Base-by-base conservation (phyloP, 2,888 invertebrate genomes). In the Drosophila imparisetae region DNA sequence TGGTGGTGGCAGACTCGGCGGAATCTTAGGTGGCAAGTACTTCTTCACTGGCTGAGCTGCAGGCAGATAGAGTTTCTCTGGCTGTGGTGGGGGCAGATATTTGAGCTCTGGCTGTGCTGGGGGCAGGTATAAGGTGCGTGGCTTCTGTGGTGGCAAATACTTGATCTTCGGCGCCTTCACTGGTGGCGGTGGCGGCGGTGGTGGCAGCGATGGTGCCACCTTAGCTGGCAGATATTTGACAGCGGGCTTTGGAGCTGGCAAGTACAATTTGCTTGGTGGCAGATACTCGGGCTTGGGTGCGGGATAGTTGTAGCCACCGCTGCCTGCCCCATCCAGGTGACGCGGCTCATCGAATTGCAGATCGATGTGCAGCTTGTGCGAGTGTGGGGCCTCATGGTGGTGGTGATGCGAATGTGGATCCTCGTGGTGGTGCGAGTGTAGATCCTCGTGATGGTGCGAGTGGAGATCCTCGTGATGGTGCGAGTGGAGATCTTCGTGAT, bases 151-250 rank as follows among this genome's bases (percentile, higher is more conserved):
- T 18, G 85, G 86, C 72, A 88, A 42, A 11, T 89, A 89, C 45
- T 72, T 73, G 32, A 32, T 11, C 32, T 32, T 32, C 11, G 83
- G 59, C 2, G 72, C 60, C 52, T 59, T 60, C 2, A 32, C 58
- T 38, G 18, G 38, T 29, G 55, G 45, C 18, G 15, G 49, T 27
- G 49, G 49, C n/a, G 89, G 73, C 1, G 89, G 90, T 3, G 89
- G 89, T 58, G 90, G 82, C 42, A 80, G 90, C 27, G 85, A 89
- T 32, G 90, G 86, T 32, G 81, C 60, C 10, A 90, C 71, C 60
- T 90, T 90, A 8, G 86, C 78, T 10, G 90, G 89, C 72, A 89
- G 60, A 58, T 89, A 81, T 52, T 86, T 89, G 1, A n/a, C 24
- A 0, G 63, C 66, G 2, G 79, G 73, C 21, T 72, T 71, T 3